Evolutionary conservation across 2,797 vertebrate species (phyloP), one percentile per base, ranked within the genome.

Genomic region (Argyrosomus regius): DNA sequence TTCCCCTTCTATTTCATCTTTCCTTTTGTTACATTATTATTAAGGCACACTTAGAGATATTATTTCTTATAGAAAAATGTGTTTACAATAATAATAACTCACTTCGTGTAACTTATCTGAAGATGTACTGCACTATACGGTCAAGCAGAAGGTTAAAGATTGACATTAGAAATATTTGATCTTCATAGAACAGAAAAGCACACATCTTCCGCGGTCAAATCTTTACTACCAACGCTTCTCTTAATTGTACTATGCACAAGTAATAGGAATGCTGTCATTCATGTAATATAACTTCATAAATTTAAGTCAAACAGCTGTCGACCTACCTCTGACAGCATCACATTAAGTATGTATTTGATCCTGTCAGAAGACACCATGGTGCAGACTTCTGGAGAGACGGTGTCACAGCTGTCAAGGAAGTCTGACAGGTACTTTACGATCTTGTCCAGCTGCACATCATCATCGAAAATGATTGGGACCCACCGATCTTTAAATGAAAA

Each of bases 271-370:
- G 13, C 43, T 45, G 43, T 45, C 20, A 50, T 18, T 59, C 57
- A n/a, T 13, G 12, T 17, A 41, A 41, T 43, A 41, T n/a, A 41
- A 43, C 13, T 43, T 41, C 3, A 43, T 46, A 46, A 46, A 46
- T 46, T 11, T 46, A 46, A 16, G 45, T 46, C 45, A 46, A 61
- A 61, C 16, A 10, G 56, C 28, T 31, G 56, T 58, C 10, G 28
- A 62, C 60, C 22, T 46, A 62, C 60, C 41, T 45, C 60, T 26
- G 41, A 43, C 60, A 62, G 60, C 60, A 64, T 49, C 41, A 64
- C 45, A 64, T 64, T 64, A 2, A 49, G 61, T 0, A 64, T 64
- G 41, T 64, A 64, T 31, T 64, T 64, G 45, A 49, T 49, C 61
- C 61, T 64, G 61, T 63, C 61, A 63, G 45, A 49, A 24, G 61